Evolutionary conservation across 2,888 invertebrate genomes (phyloP), one percentile per base, ranked within the genome.

Genomic region (Platycnemis pennipes): DNA sequence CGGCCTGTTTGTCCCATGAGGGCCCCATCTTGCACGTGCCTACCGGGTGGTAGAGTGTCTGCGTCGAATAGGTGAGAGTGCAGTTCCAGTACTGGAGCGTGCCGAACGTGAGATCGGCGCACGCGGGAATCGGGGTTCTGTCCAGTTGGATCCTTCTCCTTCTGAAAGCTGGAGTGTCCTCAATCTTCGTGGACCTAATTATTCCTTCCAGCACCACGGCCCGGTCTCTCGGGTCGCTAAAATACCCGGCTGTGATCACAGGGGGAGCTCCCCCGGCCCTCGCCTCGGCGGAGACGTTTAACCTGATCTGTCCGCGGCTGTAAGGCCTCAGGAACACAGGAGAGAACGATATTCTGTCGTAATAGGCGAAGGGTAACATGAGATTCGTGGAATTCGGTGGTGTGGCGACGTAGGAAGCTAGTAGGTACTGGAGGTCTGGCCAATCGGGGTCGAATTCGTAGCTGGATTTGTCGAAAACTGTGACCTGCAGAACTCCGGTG

Each of bases 161-260:
- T 26, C 45, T 91, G 26, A 96, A 95, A 26, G 96, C 95, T 11
- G 95, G 94, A 0, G 96, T 95, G 86, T 95, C 94, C 7, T 95
- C 95, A 56, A 96, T 94, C 0, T 95, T 95, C 37, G 95, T 94
- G 19, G 95, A 95, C 11, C 96, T 95, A 94, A 96, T 96, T 91
- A 95, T 95, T 94, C 96, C 96, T 94, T 95, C 95, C 11, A 95
- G 95, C 85, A 96, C 86, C n/a, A 94, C 94, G 44, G 95, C 95
- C 5, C 95, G 86, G 94, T 97, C 97, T 42, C 96, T 95, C 37
- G 96, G 96, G 16, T 96, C 96, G n/a, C 96, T 95, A 94, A 97
- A 95, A 95, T 97, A 97, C 95, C 97, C 97, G 31, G 97, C 96
- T 94, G 97, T 96, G 94, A 97, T 96, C 42, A 96, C 95, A 0